Percentiles rank a stretch among this genome's conserved stretches.
Conservation (phyloP, 2,113 vertebrate species). For the Prietella phreatophila region DNA sequence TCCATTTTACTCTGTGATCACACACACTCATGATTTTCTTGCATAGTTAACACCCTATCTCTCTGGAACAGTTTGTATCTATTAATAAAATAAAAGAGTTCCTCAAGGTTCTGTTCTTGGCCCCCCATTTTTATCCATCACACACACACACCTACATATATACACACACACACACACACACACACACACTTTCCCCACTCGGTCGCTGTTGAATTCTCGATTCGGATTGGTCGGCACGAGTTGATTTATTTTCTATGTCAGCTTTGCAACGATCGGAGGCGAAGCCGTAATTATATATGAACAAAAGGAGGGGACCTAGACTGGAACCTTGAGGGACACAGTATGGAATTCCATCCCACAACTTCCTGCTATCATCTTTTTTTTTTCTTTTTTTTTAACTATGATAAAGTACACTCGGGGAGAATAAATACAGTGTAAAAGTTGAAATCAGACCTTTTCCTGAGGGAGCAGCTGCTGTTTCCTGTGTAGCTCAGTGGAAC, state of each 20-base stretch:
- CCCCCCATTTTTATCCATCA: neutral
- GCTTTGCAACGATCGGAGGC: neutral
- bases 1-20: constrained; percentile 68
- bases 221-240: neutral
- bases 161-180: no score
- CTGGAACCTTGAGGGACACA: neutral
- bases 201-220: neutral
- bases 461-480: constrained; percentile 71
- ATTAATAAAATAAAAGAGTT: neutral
- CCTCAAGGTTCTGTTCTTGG: constrained; percentile 3
- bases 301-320: neutral
- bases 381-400: neutral
- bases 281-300: neutral
- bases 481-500: constrained; percentile 74
- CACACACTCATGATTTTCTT: neutral
- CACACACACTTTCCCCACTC: neutral
- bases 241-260: no score
- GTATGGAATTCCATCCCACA: neutral
- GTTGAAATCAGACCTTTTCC: constrained; percentile 68
- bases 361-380: neutral
- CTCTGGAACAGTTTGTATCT: neutral
- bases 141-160: no score
- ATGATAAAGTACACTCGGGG: neutral
- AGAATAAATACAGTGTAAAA: neutral
- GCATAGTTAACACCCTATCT: neutral